Base-by-base conservation (phyloP, 2,888 invertebrate genomes). In the Dolichopus griseipennis region DNA sequence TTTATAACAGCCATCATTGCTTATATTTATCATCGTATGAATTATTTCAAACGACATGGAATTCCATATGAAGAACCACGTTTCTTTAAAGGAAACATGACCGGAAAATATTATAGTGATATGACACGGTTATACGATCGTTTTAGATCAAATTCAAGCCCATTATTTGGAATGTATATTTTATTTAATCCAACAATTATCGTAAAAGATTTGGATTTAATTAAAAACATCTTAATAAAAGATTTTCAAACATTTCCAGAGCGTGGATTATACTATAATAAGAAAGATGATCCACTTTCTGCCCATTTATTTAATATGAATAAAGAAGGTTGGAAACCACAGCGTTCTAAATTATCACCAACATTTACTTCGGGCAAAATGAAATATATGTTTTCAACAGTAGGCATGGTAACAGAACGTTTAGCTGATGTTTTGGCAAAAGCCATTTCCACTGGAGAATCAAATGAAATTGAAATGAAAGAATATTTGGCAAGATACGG, bases 351-450 rank as follows among this genome's bases (percentile, higher is more conserved):
- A 63, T 68, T 84, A 65, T 81, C 83, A 2, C 82, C 84, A 1
- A 82, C 83, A 0, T 85, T 85, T 72, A 82, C 83, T 6, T 81
- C 83, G 0, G 81, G 83, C 7, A 84, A 84, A 75, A 83, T 85
- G 78, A 83, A 81, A 69, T 77, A 76, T 52, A 83, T 84, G 83
- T 79, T 82, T 72, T 76, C 78, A n/a, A 77, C 77, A 0, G 75
- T 83, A 15, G 74, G 77, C 2, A 72, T 77, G 9, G 81, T 82
- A 41, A 77, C 76, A 0, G 70, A 78, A 1, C 72, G 74, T 1
- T 66, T 74, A 70, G 65, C 73, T 76, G 1, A 74, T 22, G 21
- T 9, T 2, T 65, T 79, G 69, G 65, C 73, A 71, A 41, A 76
- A 4, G n/a, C 20, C 20, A 34, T 34, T 20, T 10, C 7, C 10